A percentile compares a stretch with the other conserved stretches of the same genome.
phyloP scores from a whole-genome alignment of 2,888 invertebrate genomes.

The Megaustenia siamemsis region DNA sequence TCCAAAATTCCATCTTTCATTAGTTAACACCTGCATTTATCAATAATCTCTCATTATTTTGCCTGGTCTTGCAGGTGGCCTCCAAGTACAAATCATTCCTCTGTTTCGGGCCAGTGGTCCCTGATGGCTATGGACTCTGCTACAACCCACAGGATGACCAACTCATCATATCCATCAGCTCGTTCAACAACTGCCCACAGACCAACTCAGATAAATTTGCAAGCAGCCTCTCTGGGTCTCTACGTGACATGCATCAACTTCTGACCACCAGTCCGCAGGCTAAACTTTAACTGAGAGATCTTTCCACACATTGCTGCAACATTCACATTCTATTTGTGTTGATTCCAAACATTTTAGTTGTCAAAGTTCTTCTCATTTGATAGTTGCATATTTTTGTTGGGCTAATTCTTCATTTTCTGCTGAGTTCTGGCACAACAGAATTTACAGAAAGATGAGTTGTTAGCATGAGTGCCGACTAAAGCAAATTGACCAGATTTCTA shows the following conservation, averaged over 20 bases:
- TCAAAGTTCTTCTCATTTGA: too few relatives aligned
- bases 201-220: conserved; percentile 84
- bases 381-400: too few relatives aligned
- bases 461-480: too few relatives aligned
- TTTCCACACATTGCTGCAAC: too few relatives aligned
- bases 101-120: conserved; percentile 92
- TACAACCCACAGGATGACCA: conserved; percentile 91
- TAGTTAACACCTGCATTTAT: too few relatives aligned
- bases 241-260: conserved; percentile 86
- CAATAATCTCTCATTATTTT: background rate
- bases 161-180: conserved; percentile 88
- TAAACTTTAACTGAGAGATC: conserved; percentile 16
- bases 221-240: conserved; percentile 83
- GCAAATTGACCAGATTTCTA: too few relatives aligned
- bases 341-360: too few relatives aligned
- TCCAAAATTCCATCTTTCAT: too few relatives aligned
- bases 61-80: conserved; percentile 85
- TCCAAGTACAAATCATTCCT: conserved; percentile 88
- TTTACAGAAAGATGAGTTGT: too few relatives aligned
- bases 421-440: too few relatives aligned
- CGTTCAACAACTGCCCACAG: conserved; percentile 84
- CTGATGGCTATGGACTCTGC: conserved; percentile 95
- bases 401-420: too few relatives aligned
- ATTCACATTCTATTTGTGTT: too few relatives aligned
- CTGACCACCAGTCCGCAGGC: conserved; percentile 61